phyloP scores from a whole-genome alignment of 2,113 vertebrate species.

The Petaurus breviceps region DNA sequence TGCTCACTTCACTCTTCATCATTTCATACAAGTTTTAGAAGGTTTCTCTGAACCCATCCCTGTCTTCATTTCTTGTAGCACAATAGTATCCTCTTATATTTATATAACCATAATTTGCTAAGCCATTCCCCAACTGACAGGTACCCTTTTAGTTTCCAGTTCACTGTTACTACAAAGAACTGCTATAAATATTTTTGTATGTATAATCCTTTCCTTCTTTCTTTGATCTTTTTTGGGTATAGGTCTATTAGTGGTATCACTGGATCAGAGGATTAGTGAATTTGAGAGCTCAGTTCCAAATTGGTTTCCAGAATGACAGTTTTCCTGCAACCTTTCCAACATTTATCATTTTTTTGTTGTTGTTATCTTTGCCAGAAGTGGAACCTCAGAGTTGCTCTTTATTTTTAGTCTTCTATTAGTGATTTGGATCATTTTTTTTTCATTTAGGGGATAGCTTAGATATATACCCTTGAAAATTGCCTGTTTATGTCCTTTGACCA shows the following conservation, averaged over 20 bases:
- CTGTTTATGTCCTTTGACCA: neutral
- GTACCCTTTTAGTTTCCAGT: neutral
- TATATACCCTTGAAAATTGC: neutral
- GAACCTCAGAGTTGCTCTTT: neutral
- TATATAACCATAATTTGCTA: neutral
- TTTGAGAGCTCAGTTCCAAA: neutral
- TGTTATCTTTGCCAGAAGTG: neutral
- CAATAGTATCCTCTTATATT: neutral
- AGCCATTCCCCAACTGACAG: neutral
- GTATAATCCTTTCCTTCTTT: neutral
- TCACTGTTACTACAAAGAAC: neutral
- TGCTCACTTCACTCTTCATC: neutral
- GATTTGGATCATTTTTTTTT: neutral
- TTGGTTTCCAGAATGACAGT: neutral
- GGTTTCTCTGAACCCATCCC: neutral
- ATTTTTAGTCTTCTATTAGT: neutral
- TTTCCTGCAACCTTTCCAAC: neutral
- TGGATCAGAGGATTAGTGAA: neutral
- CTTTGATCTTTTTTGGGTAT: neutral
- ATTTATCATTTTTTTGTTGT: neutral
- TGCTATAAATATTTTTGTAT: neutral
- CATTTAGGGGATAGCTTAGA: neutral
- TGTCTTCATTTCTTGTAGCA: neutral
- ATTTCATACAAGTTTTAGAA: neutral
- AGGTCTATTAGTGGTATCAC: neutral